Conservation (phyloP, 2,113 vertebrate species). For the Platichthys stellatus region DNA sequence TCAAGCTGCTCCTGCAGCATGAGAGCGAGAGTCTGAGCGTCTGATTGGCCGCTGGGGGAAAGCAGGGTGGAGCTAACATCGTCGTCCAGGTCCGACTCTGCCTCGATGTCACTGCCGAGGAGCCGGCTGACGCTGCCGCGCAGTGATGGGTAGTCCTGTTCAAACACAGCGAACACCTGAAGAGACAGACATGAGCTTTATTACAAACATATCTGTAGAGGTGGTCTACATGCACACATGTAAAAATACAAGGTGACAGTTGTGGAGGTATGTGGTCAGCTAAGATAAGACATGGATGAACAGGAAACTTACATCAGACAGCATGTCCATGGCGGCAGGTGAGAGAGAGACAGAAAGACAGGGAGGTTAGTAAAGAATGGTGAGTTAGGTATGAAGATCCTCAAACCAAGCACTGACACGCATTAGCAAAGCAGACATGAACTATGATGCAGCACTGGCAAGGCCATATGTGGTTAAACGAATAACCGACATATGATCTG, state of each 20-base stretch:
- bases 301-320: slow-evolving; percentile 77
- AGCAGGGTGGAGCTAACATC: slow-evolving; percentile 89
- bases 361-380: slow-evolving; percentile 76
- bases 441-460: slow-evolving; percentile 32
- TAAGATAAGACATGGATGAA: slow-evolving; percentile 67
- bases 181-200: slow-evolving; percentile 9
- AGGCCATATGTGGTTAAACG: slow-evolving; percentile 45
- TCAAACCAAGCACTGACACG: slow-evolving; percentile 44
- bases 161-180: slow-evolving; percentile 76
- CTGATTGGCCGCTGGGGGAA: slow-evolving; percentile 92
- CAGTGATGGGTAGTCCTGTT: slow-evolving; percentile 90
- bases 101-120: slow-evolving; percentile 91
- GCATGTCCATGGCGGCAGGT: slow-evolving; percentile 75
- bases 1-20: slow-evolving; percentile 98
- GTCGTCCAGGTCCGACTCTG: slow-evolving; percentile 90
- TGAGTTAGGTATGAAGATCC: slow-evolving; percentile 58
- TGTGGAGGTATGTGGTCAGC: slow-evolving; percentile 11
- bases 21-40: slow-evolving; percentile 94
- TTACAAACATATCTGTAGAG: background rate
- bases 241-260: slow-evolving; percentile 40
- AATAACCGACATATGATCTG: slow-evolving; percentile 18
- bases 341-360: slow-evolving; percentile 70
- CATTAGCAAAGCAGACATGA: slow-evolving; percentile 63
- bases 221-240: slow-evolving; percentile 17
- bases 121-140: slow-evolving; percentile 84